Conservation (phyloP, 1,140 invertebrate species). For the Belonocnema kinseyi region DNA sequence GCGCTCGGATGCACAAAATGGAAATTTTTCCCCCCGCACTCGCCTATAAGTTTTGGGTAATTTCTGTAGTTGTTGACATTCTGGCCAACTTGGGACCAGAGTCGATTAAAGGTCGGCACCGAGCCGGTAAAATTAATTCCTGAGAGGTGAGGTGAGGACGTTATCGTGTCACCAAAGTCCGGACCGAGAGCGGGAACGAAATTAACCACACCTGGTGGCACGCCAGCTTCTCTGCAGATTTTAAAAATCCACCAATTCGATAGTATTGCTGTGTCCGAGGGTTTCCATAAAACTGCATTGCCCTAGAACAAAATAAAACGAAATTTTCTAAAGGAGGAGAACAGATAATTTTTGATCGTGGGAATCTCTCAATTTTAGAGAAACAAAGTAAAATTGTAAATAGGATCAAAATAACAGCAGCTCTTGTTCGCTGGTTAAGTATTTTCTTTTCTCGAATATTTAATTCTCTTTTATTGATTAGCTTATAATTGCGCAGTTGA, state of each 20-base stretch:
- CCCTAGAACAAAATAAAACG: slow-evolving; percentile 79
- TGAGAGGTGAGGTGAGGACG: slow-evolving; percentile 88
- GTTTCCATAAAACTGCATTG: slow-evolving; percentile 98
- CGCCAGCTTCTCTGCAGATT: slow-evolving; percentile 93
- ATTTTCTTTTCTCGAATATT: too few species aligned
- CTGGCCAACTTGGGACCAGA: slow-evolving; percentile 95
- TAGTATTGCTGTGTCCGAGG: slow-evolving; percentile 97
- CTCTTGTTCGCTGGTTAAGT: neutral
- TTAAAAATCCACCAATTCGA: slow-evolving; percentile 98
- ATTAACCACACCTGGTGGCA: slow-evolving; percentile 97
- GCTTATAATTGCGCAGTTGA: too few species aligned
- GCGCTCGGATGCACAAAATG: slow-evolving; percentile 97
- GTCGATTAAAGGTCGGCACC: slow-evolving; percentile 94
- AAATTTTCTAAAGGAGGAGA: neutral
- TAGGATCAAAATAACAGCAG: neutral
- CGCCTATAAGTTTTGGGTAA: slow-evolving; percentile 95
- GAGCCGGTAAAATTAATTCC: slow-evolving; percentile 99
- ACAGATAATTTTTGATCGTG: neutral
- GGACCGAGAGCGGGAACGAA: slow-evolving; percentile 97
- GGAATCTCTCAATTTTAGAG: neutral
- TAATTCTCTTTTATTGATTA: too few species aligned
- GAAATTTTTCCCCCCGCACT: slow-evolving; percentile 99
- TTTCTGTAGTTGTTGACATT: slow-evolving; percentile 92
- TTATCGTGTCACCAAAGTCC: slow-evolving; percentile 95
- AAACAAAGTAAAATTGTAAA: neutral